Conservation (phyloP, 1,140 invertebrate genomes). For the Choristoneura fumiferana region DNA sequence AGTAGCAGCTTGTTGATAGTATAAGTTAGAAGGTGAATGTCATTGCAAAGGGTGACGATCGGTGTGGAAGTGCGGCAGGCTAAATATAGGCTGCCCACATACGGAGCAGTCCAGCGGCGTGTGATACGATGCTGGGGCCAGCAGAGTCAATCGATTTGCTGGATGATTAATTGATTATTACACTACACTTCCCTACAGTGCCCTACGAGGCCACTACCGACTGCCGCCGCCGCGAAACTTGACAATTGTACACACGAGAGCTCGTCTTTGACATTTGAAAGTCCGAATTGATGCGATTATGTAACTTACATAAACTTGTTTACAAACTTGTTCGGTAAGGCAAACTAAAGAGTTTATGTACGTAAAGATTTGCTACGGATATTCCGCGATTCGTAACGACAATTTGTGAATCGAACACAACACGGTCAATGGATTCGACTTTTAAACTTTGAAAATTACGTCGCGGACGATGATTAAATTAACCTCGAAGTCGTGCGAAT, state of each 20-base stretch:
- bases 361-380: neutral
- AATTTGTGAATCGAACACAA: neutral
- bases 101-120: conserved; percentile 50
- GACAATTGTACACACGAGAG: conserved; percentile 27
- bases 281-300: conserved; percentile 27
- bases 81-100: conserved; percentile 63
- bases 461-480: neutral
- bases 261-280: conserved; percentile 28
- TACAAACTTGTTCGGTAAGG: conserved; percentile 22
- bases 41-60: conserved; percentile 46
- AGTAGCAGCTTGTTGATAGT: conserved; percentile 19
- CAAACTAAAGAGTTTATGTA: neutral
- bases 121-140: conserved; percentile 59
- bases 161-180: conserved; percentile 49
- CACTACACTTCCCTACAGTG: conserved; percentile 40
- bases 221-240: conserved; percentile 37
- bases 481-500: no score
- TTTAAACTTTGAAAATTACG: conserved; percentile 22
- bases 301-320: conserved; percentile 35
- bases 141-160: conserved; percentile 55
- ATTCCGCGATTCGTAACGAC: neutral
- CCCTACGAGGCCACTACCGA: conserved; percentile 44
- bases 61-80: conserved; percentile 36
- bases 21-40: conserved; percentile 31
- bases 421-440: neutral